Evolutionary conservation across 2,888 invertebrate species (phyloP).

Genomic region (Parascotia fuliginaria): DNA sequence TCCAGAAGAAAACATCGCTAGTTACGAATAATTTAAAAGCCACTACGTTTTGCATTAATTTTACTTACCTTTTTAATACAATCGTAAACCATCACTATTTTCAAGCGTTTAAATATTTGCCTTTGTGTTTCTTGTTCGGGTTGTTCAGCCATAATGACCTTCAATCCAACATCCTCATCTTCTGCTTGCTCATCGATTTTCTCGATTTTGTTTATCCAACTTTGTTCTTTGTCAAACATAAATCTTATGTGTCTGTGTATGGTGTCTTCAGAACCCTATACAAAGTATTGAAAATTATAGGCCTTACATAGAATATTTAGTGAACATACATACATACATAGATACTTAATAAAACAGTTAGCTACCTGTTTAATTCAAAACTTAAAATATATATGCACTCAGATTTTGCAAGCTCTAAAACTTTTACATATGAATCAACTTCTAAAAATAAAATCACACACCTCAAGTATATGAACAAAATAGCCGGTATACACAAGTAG

Average conservation of each 20-base stretch:
- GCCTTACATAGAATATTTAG: too few relatives aligned
- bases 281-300: conserved; percentile 40
- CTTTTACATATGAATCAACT: too few relatives aligned
- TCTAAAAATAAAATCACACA: conserved; percentile 48
- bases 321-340: too few relatives aligned
- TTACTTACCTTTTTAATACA: conserved; percentile 70
- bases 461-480: conserved; percentile 84
- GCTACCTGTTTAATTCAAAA: too few relatives aligned
- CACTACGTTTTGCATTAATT: not conserved
- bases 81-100: conserved; percentile 75
- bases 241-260: conserved; percentile 73
- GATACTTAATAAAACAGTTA: too few relatives aligned
- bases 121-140: conserved; percentile 43
- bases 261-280: conserved; percentile 82
- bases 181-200: conserved; percentile 41
- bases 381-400: not conserved
- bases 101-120: conserved; percentile 68
- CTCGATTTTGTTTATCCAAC: conserved; percentile 51
- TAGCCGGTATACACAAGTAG: conserved; percentile 79
- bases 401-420: too few relatives aligned
- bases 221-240: conserved; percentile 60
- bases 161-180: conserved; percentile 43
- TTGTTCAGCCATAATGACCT: conserved; percentile 42
- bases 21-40: too few relatives aligned
- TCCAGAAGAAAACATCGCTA: too few relatives aligned